These are phyloP conservation scores for Ciconia maguari DNA, from an alignment of 2,113 vertebrate genomes.

Conservation along the genomic window DNA sequence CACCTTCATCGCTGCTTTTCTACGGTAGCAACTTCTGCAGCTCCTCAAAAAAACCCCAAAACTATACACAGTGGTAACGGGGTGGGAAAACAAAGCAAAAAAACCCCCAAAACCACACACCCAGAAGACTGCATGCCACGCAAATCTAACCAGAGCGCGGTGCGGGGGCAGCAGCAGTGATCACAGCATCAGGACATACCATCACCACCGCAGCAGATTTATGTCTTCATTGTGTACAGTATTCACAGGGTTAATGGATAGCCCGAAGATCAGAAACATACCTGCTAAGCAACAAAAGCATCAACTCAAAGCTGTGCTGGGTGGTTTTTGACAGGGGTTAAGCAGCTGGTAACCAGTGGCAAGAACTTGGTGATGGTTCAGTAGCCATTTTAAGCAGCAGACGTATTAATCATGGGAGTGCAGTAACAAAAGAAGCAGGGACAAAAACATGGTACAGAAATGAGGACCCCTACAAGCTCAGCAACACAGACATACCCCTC, in stretches of 20 bases:
- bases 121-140: neutral
- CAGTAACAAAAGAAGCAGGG: neutral
- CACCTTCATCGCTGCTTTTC: neutral
- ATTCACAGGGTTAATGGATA: constrained; percentile 52
- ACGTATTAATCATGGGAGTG: neutral
- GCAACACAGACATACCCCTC: neutral
- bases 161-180: neutral
- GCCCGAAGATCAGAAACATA: constrained; percentile 57
- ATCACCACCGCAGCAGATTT: neutral
- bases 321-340: constrained; percentile 53
- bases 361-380: constrained; percentile 35
- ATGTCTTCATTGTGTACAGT: neutral
- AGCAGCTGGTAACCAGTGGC: constrained; percentile 21
- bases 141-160: neutral
- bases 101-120: neutral
- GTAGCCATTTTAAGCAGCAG: constrained; percentile 62
- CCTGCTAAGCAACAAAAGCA: constrained; percentile 71
- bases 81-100: neutral
- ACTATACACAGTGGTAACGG: neutral
- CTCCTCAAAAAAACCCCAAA: neutral
- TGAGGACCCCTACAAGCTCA: neutral
- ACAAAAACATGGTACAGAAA: neutral
- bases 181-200: neutral
- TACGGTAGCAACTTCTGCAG: neutral
- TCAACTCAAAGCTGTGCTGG: constrained; percentile 44